A percentile compares a stretch with the other conserved stretches of the same genome.
Evolutionary conservation across 37 sponge, comb jelly and placozoan genomes (phyloP).

Genomic region (Mnemiopsis leidyi): DNA sequence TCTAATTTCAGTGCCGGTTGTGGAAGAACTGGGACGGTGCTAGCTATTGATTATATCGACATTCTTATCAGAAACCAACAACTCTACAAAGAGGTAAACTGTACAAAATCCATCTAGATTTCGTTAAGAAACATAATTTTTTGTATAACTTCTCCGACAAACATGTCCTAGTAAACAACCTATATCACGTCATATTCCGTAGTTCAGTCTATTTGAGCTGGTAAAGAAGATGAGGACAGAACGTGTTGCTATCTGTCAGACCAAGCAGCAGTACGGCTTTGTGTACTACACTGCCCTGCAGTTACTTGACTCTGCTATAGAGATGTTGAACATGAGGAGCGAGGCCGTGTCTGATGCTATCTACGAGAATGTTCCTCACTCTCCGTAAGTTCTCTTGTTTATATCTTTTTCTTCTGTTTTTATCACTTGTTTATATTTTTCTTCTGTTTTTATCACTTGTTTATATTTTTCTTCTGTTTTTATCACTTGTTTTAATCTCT

Average conservation of each 20-base stretch:
- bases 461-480: too few species aligned
- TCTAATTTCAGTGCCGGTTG: constrained; percentile 53
- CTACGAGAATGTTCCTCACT: constrained; percentile 3
- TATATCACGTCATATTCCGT: not conserved
- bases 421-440: too few species aligned
- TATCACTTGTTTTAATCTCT: not conserved
- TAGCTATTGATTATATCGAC: constrained; percentile 46
- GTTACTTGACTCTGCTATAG: not conserved
- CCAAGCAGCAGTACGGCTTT: constrained; percentile 53
- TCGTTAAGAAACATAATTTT: not conserved
- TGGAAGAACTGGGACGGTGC: constrained; percentile 53
- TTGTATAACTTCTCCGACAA: too few species aligned
- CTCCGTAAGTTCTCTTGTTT: not conserved
- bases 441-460: not conserved
- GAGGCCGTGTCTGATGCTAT: not conserved
- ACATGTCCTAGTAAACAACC: too few species aligned
- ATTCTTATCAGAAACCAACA: not conserved
- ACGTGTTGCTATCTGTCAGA: constrained; percentile 64
- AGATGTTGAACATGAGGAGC: not conserved
- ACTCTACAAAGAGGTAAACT: not conserved
- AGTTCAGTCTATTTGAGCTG: constrained; percentile 57
- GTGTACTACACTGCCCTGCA: constrained; percentile 53
- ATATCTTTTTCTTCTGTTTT: not conserved
- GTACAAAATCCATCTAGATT: too few species aligned
- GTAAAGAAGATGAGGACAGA: constrained; percentile 26